Conservation (phyloP, 1,140 invertebrate species). For the Calosoma granatense region DNA sequence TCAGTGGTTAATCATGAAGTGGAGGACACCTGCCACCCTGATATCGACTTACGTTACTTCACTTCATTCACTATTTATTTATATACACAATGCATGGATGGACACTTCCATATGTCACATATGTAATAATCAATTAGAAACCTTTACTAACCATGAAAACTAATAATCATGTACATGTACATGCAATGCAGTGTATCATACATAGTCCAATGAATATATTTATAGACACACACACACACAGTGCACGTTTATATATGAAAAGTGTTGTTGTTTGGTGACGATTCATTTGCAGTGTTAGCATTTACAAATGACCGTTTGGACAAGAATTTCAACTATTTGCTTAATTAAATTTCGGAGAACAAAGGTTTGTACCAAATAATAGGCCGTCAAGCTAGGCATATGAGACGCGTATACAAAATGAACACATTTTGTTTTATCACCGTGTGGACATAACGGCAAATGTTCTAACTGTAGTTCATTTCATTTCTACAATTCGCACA, state of each 20-base stretch:
- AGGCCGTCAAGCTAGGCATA: neutral
- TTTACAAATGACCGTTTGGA: conserved; percentile 5
- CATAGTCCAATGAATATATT: too few species aligned
- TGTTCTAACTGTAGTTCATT: too few species aligned
- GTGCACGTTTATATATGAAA: conserved; percentile 1
- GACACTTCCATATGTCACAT: too few species aligned
- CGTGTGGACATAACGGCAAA: too few species aligned
- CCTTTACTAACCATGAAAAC: too few species aligned
- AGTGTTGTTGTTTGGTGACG: neutral
- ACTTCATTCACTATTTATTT: neutral
- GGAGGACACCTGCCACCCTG: conserved; percentile 29
- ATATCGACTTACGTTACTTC: neutral
- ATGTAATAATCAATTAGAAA: too few species aligned
- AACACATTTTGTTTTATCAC: conserved; percentile 1
- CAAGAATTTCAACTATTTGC: conserved; percentile 6
- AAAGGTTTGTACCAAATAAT: conserved; percentile 7
- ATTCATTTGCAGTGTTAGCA: neutral
- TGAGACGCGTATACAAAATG: neutral
- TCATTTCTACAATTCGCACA: too few species aligned
- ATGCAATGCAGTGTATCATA: too few species aligned
- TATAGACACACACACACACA: too few species aligned
- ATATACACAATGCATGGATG: conserved; percentile 1
- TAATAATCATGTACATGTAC: too few species aligned
- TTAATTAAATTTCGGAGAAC: conserved; percentile 6
- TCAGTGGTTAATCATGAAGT: conserved; percentile 30